These are phyloP conservation scores for Alviniconcha strummeri DNA, from an alignment of 2,888 invertebrate species.

Conservation along the genomic window DNA sequence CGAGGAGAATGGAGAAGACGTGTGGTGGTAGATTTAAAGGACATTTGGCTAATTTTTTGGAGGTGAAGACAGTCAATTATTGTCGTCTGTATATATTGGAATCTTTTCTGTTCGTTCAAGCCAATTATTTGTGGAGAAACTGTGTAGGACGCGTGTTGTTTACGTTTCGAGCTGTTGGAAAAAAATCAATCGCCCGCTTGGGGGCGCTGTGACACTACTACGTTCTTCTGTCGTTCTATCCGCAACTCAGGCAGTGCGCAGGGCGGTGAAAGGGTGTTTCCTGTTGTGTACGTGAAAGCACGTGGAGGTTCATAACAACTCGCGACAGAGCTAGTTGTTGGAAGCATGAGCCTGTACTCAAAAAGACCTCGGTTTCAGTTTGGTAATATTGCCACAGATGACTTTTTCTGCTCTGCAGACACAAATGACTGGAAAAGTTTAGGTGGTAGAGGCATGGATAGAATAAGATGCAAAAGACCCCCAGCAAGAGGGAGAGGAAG, in stretches of 20 bases:
- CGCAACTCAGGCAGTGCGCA: not conserved
- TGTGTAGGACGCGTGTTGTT: constrained; percentile 7
- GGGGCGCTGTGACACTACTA: constrained; percentile 22
- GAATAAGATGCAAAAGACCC: not conserved
- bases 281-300: too few species aligned
- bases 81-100: too few species aligned
- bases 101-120: too few species aligned
- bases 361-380: constrained; percentile 63
- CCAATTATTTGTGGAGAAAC: not conserved
- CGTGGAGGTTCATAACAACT: too few species aligned
- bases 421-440: too few species aligned
- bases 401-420: not conserved
- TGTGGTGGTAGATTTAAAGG: too few species aligned
- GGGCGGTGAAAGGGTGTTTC: too few species aligned
- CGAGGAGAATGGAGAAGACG: too few species aligned
- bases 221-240: constrained; percentile 22
- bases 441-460: too few species aligned
- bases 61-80: too few species aligned
- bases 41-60: too few species aligned
- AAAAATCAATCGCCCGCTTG: constrained; percentile 5
- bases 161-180: constrained; percentile 19
- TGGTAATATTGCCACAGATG: constrained; percentile 24
- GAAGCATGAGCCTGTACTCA: constrained; percentile 66
- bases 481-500: not conserved
- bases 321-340: not conserved